A percentile compares a stretch with the other conserved stretches of the same genome.
Evolutionary conservation across 2,113 vertebrate species (phyloP).

Genomic region (Machaerirhynchus nigripectus): DNA sequence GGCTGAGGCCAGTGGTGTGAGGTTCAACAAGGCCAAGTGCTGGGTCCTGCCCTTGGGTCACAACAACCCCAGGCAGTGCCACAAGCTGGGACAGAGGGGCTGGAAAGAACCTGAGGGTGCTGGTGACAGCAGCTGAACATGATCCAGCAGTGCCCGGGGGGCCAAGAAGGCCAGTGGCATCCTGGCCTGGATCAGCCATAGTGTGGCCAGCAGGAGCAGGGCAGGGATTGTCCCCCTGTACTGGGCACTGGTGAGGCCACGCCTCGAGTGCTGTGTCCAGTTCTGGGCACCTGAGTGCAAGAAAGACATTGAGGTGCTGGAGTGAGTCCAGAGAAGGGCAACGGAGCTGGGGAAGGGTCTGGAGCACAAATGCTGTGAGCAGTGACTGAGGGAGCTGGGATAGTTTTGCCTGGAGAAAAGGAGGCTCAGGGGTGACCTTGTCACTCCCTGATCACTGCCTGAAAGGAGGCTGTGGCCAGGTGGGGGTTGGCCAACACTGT

Average conservation of each 20-base stretch:
- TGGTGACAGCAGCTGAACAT: background rate
- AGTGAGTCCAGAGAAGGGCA: background rate
- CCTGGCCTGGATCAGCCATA: background rate
- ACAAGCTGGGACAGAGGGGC: background rate
- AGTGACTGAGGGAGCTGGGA: background rate
- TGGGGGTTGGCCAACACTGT: fast-evolving
- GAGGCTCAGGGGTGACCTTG: background rate
- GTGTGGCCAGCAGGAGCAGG: background rate
- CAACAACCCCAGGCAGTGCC: fast-evolving
- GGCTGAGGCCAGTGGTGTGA: fast-evolving
- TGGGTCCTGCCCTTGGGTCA: fast-evolving
- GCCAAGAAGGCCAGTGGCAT: background rate
- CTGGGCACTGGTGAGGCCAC: background rate
- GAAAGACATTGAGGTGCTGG: background rate
- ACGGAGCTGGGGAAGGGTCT: fast-evolving
- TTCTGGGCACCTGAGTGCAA: background rate
- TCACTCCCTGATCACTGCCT: fast-evolving
- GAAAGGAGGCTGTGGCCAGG: fast-evolving
- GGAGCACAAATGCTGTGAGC: background rate
- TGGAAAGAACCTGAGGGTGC: background rate
- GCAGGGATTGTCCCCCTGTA: background rate
- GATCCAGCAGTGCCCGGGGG: background rate
- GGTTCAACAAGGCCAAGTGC: background rate
- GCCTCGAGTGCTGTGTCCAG: background rate
- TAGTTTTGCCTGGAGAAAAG: background rate